Evolutionary conservation across 2,888 invertebrate genomes (phyloP), one percentile per base, ranked within the genome.

Genomic region (Papilio demoleus): DNA sequence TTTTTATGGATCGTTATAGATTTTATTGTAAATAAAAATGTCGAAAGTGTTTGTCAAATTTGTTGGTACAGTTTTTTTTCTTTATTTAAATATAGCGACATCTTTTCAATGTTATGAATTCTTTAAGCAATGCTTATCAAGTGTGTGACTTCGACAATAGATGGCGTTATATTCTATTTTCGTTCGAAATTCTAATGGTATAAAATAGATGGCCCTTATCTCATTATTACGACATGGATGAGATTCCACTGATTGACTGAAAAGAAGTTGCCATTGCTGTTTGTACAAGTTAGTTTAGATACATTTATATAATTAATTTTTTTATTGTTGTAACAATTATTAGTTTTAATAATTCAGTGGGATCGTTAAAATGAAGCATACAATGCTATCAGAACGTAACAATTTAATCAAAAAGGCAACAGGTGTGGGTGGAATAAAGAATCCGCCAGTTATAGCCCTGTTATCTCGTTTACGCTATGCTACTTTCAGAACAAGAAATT

Each of bases 401-500:
- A 45, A 59, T 59, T 66, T 42, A 66, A 59, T 66, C 59, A 59
- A 59, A 19, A 31, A 66, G 36, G 56, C 65, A 66, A 66, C 59
- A 66, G 65, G 65, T 59, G 65, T 22, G 34, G 36, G 17, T 22
- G 34, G 59, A 59, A 66, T 66, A 66, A 66, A 66, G 65, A 45
- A 59, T 66, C 24, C 45, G 42, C 31, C 45, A 45, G 45, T 66
- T 66, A 66, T 59, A 59, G 58, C 59, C 45, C 59, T 17, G 45
- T 59, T 59, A 47, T 66, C 65, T 66, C 59, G 59, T 66, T 66
- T 47, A 42, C 58, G 65, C 65, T 65, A 31, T 59, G 59, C 17
- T 45, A 66, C 36, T 59, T 59, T 59, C 65, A 59, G 47, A 45
- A 66, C 65, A 47, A 66, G 47, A 59, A 66, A 59, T 65, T 66